A percentile compares a stretch with the other conserved stretches of the same genome.
Conservation (phyloP, 2,888 invertebrate genomes). For the Conus canariensis region DNA sequence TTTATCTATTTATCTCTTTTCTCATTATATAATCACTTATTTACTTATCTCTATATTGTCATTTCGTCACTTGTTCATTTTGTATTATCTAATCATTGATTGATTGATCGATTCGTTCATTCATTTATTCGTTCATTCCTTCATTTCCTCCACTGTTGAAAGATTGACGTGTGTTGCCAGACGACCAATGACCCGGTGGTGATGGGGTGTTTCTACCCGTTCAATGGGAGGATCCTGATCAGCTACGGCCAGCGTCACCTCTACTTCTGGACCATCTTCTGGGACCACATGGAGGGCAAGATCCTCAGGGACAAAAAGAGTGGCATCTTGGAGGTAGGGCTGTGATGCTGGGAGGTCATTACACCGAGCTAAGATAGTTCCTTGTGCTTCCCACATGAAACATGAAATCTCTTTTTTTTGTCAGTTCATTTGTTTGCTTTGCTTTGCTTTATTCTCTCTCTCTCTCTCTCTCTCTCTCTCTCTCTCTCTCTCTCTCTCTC, state of each 20-base stretch:
- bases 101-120: too few relatives aligned
- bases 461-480: too few relatives aligned
- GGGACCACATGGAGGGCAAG: constrained; percentile 48
- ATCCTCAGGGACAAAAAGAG: constrained; percentile 85
- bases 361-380: too few relatives aligned
- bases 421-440: too few relatives aligned
- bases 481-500: too few relatives aligned
- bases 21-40: too few relatives aligned
- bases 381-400: too few relatives aligned
- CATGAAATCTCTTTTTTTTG: too few relatives aligned
- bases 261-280: constrained; percentile 90
- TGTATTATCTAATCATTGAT: neutral
- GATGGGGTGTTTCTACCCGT: constrained; percentile 93
- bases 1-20: too few relatives aligned
- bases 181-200: constrained; percentile 93
- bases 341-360: neutral
- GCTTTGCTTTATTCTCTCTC: too few relatives aligned
- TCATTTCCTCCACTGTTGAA: too few relatives aligned
- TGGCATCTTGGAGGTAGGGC: constrained; percentile 70
- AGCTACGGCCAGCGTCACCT: constrained; percentile 94
- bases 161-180: constrained; percentile 79
- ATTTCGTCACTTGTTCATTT: neutral
- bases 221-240: constrained; percentile 93
- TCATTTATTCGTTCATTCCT: too few relatives aligned
- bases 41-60: neutral